Evolutionary conservation across 2,113 vertebrate species (phyloP).

Genomic region (Muntiacus reevesi): DNA sequence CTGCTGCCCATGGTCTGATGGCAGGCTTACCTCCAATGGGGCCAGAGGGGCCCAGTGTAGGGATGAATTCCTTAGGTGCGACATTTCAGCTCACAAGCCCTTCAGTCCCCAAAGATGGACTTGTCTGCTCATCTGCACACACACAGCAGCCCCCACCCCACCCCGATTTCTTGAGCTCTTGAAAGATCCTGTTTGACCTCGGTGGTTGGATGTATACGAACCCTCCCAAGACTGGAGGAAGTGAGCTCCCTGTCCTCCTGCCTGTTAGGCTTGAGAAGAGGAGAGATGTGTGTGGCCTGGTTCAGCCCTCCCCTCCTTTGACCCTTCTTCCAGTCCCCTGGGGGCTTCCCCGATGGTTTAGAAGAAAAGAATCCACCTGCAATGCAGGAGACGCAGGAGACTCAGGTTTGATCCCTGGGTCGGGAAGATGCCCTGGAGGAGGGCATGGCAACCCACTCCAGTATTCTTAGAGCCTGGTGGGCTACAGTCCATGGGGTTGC

Average conservation of each 20-base stretch:
- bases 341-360: background rate
- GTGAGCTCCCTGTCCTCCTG: background rate
- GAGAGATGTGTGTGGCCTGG: accelerated
- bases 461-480: background rate
- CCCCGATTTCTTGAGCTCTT: background rate
- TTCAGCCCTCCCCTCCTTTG: too few relatives aligned
- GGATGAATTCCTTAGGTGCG: accelerated
- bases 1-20: accelerated
- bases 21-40: background rate
- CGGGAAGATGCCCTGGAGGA: background rate
- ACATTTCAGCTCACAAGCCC: background rate
- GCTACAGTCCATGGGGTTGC: background rate
- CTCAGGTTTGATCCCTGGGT: background rate
- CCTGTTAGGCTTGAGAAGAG: background rate
- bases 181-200: background rate
- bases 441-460: background rate
- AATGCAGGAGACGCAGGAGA: background rate
- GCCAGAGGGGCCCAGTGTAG: accelerated
- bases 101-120: background rate
- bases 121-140: background rate
- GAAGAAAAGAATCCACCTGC: background rate
- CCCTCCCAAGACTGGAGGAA: background rate
- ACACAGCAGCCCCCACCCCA: accelerated
- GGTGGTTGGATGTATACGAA: accelerated
- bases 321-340: background rate